Evolutionary conservation across 2,888 invertebrate genomes (phyloP), one percentile per base, ranked within the genome.

Genomic region (Sycophila texana): DNA sequence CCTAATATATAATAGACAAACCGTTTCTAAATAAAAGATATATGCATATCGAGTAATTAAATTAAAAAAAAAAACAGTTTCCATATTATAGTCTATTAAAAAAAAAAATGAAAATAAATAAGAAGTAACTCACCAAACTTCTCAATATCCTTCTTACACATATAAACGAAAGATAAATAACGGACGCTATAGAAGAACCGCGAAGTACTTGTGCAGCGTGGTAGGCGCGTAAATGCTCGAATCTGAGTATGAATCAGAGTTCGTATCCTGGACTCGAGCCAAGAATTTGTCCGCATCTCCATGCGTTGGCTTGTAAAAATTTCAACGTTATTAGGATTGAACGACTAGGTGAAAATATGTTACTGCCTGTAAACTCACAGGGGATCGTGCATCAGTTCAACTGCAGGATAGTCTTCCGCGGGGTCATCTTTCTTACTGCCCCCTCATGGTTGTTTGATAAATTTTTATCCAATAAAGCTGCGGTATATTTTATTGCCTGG

Each of bases 271-370:
- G 84, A 76, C 49, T 53, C 68, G 58, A 30, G 82, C 86, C 86
- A 86, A 83, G 83, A 84, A 86, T 85, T 83, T 83, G 84, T 83
- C 74, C 83, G 68, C 39, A 39, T 39, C 39, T 81, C 57, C 57
- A 82, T 83, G 82, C 83, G 60, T 39, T 47, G 79, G 79, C 75
- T 82, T 82, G 85, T 86, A 83, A 86, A 86, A 85, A 85, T 84
- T 85, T 86, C 85, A 86, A 83, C 84, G 82, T 83, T 84, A 83
- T 83, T 83, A 70, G 65, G 71, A 74, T 75, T 51, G 60, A 47
- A 12, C 2, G 26, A 4, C 26, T 57, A 20, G 72, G 26, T 61
- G 58, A 66, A 75, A 75, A 75, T 68, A 63, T 57, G 55, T 70
- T 75, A 73, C 60, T 57, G 51, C 57, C 26, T n/a, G 20, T 39